Evolutionary conservation across 2,888 invertebrate species (phyloP).

Genomic region (Chironomus riparius): DNA sequence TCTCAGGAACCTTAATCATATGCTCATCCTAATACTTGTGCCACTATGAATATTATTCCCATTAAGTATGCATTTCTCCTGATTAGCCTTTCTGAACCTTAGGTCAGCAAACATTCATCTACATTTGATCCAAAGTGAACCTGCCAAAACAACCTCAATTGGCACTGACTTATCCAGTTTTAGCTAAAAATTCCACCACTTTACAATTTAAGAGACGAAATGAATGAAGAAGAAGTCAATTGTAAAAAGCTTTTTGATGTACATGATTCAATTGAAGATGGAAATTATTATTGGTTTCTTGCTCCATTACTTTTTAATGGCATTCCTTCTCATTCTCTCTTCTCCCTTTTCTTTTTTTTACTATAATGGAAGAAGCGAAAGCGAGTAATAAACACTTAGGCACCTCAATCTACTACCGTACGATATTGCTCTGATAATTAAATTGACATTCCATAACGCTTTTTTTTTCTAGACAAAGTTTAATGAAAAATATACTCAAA

Average conservation of each 20-base stretch:
- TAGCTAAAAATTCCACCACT: no score
- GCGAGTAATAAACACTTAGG: background rate
- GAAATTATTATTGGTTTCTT: constrained; percentile 24
- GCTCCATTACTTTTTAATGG: constrained; percentile 24
- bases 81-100: no score
- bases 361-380: background rate
- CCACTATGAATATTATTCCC: no score
- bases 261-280: constrained; percentile 17
- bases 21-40: no score
- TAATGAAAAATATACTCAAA: background rate
- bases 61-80: no score
- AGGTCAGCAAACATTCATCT: no score
- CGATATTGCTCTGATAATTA: background rate
- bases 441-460: constrained; percentile 16
- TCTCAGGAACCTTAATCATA: no score
- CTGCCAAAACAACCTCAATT: no score
- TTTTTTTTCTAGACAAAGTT: background rate
- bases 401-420: background rate
- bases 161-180: background rate
- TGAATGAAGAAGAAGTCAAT: background rate
- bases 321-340: background rate
- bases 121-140: no score
- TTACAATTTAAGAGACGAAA: background rate
- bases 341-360: background rate
- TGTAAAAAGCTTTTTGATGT: constrained; percentile 26